Percentiles rank a stretch among this genome's conserved stretches.
These are phyloP conservation scores for Anoplius nigerrimus DNA, from an alignment of 2,888 invertebrate species.

Conservation along the genomic window DNA sequence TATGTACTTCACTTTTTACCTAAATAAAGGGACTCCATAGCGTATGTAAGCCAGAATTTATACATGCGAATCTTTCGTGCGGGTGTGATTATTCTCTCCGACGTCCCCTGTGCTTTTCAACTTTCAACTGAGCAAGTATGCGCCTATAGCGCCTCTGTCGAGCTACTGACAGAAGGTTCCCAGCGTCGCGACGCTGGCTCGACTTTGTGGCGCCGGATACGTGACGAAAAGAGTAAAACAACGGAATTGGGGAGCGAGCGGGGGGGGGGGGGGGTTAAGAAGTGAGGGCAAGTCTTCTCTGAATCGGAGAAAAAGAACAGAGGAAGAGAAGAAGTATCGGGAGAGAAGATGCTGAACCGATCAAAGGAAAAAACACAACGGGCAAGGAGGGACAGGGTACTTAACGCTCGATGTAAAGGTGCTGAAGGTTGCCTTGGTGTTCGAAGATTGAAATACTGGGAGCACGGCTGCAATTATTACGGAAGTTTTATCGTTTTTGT, in stretches of 20 bases:
- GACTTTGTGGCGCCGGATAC: constrained; percentile 56
- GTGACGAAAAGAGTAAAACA: constrained; percentile 26
- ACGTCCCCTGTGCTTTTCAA: neutral
- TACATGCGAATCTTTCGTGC: neutral
- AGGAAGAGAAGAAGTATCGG: constrained; percentile 2
- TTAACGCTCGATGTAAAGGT: too few relatives aligned
- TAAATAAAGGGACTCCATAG: too few relatives aligned
- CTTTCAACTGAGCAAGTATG: neutral
- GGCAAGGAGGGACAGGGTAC: too few relatives aligned
- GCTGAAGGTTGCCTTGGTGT: too few relatives aligned
- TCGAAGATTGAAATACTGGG: too few relatives aligned
- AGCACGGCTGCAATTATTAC: too few relatives aligned
- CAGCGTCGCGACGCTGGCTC: constrained; percentile 54
- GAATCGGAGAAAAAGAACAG: neutral
- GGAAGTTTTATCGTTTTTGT: too few relatives aligned
- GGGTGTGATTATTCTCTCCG: neutral
- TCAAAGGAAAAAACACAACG: neutral
- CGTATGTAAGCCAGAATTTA: too few relatives aligned
- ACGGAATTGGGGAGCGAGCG: constrained; percentile 10
- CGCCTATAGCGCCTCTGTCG: constrained; percentile 2
- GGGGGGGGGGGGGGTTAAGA: constrained; percentile 13
- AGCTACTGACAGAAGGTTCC: constrained; percentile 37
- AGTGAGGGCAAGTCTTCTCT: neutral
- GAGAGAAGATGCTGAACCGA: neutral
- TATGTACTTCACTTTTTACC: too few relatives aligned